A percentile compares a stretch with the other conserved stretches of the same genome.
These are phyloP conservation scores for Dasypolia templi DNA, from an alignment of 2,888 invertebrate species.

Conservation along the genomic window DNA sequence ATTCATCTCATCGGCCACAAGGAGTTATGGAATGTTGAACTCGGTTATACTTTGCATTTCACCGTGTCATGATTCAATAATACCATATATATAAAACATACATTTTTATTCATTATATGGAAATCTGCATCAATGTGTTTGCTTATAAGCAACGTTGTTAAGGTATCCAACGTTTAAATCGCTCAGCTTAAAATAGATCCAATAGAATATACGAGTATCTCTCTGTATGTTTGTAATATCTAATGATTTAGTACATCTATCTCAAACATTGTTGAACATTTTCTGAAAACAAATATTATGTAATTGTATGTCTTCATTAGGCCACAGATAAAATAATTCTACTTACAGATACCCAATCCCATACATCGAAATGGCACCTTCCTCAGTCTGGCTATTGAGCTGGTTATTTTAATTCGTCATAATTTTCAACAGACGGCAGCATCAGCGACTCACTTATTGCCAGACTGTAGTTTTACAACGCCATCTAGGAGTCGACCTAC, in stretches of 20 bases:
- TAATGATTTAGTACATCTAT: no score
- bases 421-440: no score
- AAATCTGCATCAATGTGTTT: constrained; percentile 2
- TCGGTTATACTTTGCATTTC: not conserved
- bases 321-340: no score
- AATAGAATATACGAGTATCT: not conserved
- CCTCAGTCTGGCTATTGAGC: no score
- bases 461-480: no score
- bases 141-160: not conserved
- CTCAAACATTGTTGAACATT: not conserved
- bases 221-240: no score
- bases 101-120: not conserved
- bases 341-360: no score
- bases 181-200: not conserved
- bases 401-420: no score
- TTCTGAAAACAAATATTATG: not conserved
- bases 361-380: no score
- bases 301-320: no score
- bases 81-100: not conserved
- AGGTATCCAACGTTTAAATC: not conserved
- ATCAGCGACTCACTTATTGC: no score
- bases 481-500: no score
- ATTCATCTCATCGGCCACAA: not conserved
- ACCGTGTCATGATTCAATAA: not conserved
- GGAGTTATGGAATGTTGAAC: constrained; percentile 38